phyloP scores from a whole-genome alignment of 1,140 invertebrate species.

The Brachionus koreanus region DNA sequence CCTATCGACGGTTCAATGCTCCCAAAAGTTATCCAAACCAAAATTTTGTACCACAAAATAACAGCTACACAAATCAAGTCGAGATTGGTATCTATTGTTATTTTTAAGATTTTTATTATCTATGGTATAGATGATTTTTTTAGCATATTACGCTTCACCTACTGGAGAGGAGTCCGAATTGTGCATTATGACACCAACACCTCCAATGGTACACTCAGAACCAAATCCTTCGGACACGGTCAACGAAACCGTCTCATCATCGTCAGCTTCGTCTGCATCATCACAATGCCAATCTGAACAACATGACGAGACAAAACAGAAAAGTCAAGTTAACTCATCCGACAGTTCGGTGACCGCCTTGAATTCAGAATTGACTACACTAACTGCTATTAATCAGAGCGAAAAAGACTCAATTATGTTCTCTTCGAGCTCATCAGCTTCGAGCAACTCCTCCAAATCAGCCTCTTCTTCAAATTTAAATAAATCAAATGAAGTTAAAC shows the following conservation, averaged over 20 bases:
- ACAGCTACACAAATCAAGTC: neutral
- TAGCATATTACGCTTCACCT: neutral
- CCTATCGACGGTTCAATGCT: neutral
- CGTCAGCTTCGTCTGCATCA: neutral
- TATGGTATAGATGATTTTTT: neutral
- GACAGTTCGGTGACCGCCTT: neutral
- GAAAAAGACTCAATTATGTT: conserved; percentile 8
- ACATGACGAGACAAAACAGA: neutral
- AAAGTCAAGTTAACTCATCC: neutral
- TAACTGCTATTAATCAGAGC: neutral
- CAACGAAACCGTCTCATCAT: neutral
- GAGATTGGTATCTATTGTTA: neutral
- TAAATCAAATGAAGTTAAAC: neutral
- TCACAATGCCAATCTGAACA: neutral
- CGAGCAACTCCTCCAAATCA: neutral
- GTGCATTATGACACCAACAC: neutral
- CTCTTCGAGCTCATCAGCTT: neutral
- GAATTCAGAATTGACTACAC: conserved; percentile 7
- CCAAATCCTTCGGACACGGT: neutral
- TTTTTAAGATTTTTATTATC: neutral
- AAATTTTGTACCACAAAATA: neutral
- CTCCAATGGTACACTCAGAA: neutral
- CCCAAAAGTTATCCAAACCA: neutral
- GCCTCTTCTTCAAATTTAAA: neutral
- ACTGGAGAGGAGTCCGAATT: neutral